Percentiles rank a stretch among this genome's conserved stretches.
Conservation (phyloP, 2,888 invertebrate species). For the Ectemnius lituratus region DNA sequence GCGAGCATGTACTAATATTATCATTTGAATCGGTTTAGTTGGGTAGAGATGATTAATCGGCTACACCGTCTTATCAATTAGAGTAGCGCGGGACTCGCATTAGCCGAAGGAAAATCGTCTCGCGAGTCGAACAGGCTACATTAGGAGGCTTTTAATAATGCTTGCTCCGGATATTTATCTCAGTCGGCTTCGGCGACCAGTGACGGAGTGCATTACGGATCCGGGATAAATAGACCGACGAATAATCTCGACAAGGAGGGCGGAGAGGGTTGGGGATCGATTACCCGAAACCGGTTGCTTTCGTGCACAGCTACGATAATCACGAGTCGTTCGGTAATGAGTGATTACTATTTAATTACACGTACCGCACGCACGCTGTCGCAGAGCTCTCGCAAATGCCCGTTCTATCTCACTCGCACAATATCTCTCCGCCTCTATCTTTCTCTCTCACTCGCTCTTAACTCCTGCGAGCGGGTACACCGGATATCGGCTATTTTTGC, state of each 20-base stretch:
- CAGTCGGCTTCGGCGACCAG: background rate
- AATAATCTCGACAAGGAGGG: too few relatives aligned
- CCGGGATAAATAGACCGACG: too few relatives aligned
- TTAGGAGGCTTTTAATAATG: constrained; percentile 13
- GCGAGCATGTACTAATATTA: constrained; percentile 15
- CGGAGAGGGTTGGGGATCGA: background rate
- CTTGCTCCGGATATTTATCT: constrained; percentile 9
- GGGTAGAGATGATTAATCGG: constrained; percentile 22
- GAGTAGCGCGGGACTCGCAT: constrained; percentile 4
- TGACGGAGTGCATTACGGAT: too few relatives aligned
- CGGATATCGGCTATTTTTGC: constrained; percentile 55
- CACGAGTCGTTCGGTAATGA: constrained; percentile 51
- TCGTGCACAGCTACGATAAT: constrained; percentile 3
- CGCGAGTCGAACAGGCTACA: background rate
- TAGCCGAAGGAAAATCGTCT: constrained; percentile 3
- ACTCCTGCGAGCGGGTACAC: constrained; percentile 19
- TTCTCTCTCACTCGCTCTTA: background rate
- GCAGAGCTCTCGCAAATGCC: too few relatives aligned
- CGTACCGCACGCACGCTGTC: constrained; percentile 8
- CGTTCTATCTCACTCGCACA: background rate
- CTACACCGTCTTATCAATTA: constrained; percentile 22
- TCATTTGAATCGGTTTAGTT: constrained; percentile 15
- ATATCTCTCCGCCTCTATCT: background rate
- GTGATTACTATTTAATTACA: constrained; percentile 57
- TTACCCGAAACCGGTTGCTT: constrained; percentile 36